Evolutionary conservation across 2,888 invertebrate genomes (phyloP).

Genomic region (Noctuana brunneofusca): DNA sequence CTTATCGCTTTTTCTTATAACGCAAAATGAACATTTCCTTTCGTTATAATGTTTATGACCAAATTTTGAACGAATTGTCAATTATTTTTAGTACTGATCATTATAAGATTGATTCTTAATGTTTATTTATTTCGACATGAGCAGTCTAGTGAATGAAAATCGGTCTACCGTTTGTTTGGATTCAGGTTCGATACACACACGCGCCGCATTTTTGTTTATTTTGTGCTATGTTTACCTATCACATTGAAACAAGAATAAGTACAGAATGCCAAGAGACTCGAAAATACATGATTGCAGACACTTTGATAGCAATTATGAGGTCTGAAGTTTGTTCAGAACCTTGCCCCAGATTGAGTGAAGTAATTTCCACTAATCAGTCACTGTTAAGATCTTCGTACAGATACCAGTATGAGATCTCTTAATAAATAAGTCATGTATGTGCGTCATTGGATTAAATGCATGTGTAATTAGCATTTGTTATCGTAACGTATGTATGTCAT

Average conservation of each 20-base stretch:
- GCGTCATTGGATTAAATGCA: constrained; percentile 23
- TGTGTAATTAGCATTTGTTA: constrained; percentile 30
- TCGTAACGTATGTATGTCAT: not conserved
- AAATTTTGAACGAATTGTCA: too few relatives aligned
- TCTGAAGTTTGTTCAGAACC: constrained; percentile 17
- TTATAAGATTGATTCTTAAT: too few relatives aligned
- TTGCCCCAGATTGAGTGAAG: constrained; percentile 25
- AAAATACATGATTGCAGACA: constrained; percentile 1
- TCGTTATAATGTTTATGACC: not conserved
- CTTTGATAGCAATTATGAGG: constrained; percentile 20
- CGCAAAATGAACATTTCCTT: not conserved
- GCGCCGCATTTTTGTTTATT: not conserved
- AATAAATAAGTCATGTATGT: constrained; percentile 22
- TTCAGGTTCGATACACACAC: too few relatives aligned
- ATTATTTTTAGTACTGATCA: too few relatives aligned
- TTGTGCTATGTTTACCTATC: not conserved
- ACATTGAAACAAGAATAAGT: not conserved
- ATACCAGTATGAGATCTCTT: constrained; percentile 22
- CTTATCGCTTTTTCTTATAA: constrained; percentile 1
- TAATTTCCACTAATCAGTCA: constrained; percentile 61
- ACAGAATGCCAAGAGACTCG: constrained; percentile 7
- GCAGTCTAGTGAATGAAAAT: too few relatives aligned
- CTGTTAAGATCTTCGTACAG: constrained; percentile 59
- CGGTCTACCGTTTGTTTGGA: too few relatives aligned
- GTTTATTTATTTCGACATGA: too few relatives aligned